These are phyloP conservation scores for Drosophila demipolita DNA, from an alignment of 2,888 invertebrate species.

Conservation along the genomic window DNA sequence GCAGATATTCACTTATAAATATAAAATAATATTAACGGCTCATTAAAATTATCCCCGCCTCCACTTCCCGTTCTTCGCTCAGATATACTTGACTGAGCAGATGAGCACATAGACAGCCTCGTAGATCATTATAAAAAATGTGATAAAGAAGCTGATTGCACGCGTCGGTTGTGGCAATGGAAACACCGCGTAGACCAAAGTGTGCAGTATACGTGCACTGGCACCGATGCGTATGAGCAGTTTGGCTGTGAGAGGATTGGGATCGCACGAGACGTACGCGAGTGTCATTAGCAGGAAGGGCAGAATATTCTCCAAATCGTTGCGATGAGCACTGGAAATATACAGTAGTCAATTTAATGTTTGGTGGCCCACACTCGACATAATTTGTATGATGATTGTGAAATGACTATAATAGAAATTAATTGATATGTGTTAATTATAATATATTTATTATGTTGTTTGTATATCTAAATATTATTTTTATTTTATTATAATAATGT, in stretches of 20 bases:
- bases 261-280: slow-evolving; percentile 87
- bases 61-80: neutral
- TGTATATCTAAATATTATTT: no score
- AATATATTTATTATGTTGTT: neutral
- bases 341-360: neutral
- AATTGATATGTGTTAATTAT: neutral
- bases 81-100: slow-evolving; percentile 62
- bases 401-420: neutral
- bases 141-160: slow-evolving; percentile 84
- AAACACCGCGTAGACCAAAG: slow-evolving; percentile 87
- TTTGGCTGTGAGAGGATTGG: slow-evolving; percentile 85
- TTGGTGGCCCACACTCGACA: neutral
- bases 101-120: slow-evolving; percentile 85
- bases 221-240: slow-evolving; percentile 87
- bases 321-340: slow-evolving; percentile 87
- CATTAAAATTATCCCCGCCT: slow-evolving; percentile 13
- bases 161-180: slow-evolving; percentile 87
- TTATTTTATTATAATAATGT: neutral
- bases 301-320: slow-evolving; percentile 89
- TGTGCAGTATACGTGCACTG: slow-evolving; percentile 87
- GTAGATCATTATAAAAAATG: slow-evolving; percentile 85
- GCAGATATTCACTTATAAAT: neutral
- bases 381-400: neutral
- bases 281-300: slow-evolving; percentile 87
- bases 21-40: slow-evolving; percentile 16